Base-by-base conservation (phyloP, 2,797 vertebrate genomes). In the Schizothorax lantsangensis region DNA sequence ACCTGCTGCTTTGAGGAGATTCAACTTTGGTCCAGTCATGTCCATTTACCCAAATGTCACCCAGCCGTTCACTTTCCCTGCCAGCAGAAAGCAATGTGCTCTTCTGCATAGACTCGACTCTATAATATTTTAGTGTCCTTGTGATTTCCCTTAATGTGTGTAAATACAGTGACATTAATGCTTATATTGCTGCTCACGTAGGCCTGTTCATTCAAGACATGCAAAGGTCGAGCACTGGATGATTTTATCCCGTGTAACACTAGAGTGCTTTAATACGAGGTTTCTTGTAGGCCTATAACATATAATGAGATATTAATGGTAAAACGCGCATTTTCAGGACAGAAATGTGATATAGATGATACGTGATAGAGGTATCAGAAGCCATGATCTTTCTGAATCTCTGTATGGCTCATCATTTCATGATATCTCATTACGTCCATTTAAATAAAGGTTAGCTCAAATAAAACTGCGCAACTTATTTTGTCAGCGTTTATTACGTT, bases 191-290 rank as follows among this genome's bases (percentile, higher is more conserved):
- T 26, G 72, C 73, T 79, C 49, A 59, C 19, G 23, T 47, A 77
- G 90, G 91, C 88, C 90, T 85, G 74, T 82, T 90, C 89, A 88
- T 92, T 91, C 52, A 91, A 88, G 86, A 89, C 91, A 89, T 86
- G 89, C 91, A 21, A 68, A 89, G 89, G 89, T 91, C 26, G 68
- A 91, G 91, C 90, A 93, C 92, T 93, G 92, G 14, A 93, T 91
- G 89, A 79, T 91, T 91, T 89, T 88, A 66, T 81, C 86, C 59
- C 90, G 85, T 91, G 87, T 52, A 86, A 92, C 84, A 88, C 82
- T 91, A 49, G 83, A 83, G 69, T 15, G 66, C 79, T 82, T 79
- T 86, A 90, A 91, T 93, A 89, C 88, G 72, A 91, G 78, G 91
- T 90, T 93, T 91, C 90, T 89, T 88, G 90, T 43, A 47, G 79